Evolutionary conservation across 2,113 vertebrate genomes (phyloP).

Genomic region (Xyrauchen texanus): DNA sequence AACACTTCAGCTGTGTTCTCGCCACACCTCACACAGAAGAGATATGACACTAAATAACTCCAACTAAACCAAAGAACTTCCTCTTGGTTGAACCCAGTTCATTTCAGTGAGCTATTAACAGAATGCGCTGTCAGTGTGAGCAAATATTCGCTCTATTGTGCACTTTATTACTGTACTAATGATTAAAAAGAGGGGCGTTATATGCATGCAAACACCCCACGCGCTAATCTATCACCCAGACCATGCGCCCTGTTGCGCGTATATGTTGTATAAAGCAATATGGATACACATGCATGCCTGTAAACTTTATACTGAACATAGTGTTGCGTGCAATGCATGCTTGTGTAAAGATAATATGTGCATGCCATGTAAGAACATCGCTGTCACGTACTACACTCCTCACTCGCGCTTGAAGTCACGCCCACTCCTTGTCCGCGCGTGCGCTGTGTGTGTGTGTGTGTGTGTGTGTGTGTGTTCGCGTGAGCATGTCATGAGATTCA

Average conservation of each 20-base stretch:
- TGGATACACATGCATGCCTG: too few relatives aligned
- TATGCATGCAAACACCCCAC: too few relatives aligned
- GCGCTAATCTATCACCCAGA: too few relatives aligned
- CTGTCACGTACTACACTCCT: conserved; percentile 10
- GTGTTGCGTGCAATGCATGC: not conserved
- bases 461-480: too few relatives aligned
- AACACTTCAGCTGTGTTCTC: not conserved
- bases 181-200: too few relatives aligned
- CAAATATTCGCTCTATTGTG: not conserved
- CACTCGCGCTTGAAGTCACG: not conserved
- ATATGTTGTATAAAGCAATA: too few relatives aligned
- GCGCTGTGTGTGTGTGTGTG: not conserved
- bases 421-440: not conserved
- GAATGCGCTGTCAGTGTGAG: too few relatives aligned
- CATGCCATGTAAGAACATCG: not conserved
- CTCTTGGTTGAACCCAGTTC: too few relatives aligned
- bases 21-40: not conserved
- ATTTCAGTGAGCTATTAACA: too few relatives aligned
- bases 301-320: too few relatives aligned
- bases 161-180: too few relatives aligned
- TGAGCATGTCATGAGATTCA: not conserved
- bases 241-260: too few relatives aligned
- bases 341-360: not conserved
- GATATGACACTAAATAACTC: not conserved
- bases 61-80: not conserved